Evolutionary conservation across 1,140 invertebrate genomes (phyloP), one percentile per base, ranked within the genome.

Genomic region (Orius laevigatus): DNA sequence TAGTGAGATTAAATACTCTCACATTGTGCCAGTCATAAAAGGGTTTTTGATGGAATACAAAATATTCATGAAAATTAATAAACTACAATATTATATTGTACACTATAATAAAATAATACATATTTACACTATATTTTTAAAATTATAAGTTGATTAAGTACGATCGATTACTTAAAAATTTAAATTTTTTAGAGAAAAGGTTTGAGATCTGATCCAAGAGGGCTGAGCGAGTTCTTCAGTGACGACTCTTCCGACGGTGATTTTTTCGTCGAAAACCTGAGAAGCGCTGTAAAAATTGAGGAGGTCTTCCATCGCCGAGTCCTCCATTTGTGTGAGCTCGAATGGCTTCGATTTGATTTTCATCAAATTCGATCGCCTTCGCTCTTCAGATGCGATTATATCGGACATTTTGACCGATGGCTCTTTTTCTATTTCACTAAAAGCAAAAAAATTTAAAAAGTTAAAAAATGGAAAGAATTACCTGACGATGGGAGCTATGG

Each of bases 231-330:
- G 31, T 12, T 46, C 44, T 11, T 20, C 46, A 9, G 11, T 47
- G 3, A 47, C 14, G 1, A 73, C 70, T 20, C 78, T 64, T 44
- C 70, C 62, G 8, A 81, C 72, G 5, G 70, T 72, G 43, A 82
- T 77, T 40, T 66, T 56, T 62, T 79, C 76, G 56, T 80, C 75
- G 42, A 66, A 65, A 33, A 70, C 65, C 52, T 72, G 65, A 40
- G 68, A 61, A 5, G 70, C 64, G 56, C 72, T 71, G 60, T 82
- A 82, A 56, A 77, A 74, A 44, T 65, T 66, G 34, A 74, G 63
- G 40, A 82, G 60, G 50, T 81, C 76, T 53, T 78, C 73, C 53
- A 82, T 79, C 1, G 79, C 79, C 63, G 74, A 70, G 56, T 82
- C 78, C 69, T 82, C 79, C 25, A 75, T 71, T 66, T 75, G 78